Evolutionary conservation across 2,888 invertebrate species (phyloP).

Genomic region (Agrochola litura): DNA sequence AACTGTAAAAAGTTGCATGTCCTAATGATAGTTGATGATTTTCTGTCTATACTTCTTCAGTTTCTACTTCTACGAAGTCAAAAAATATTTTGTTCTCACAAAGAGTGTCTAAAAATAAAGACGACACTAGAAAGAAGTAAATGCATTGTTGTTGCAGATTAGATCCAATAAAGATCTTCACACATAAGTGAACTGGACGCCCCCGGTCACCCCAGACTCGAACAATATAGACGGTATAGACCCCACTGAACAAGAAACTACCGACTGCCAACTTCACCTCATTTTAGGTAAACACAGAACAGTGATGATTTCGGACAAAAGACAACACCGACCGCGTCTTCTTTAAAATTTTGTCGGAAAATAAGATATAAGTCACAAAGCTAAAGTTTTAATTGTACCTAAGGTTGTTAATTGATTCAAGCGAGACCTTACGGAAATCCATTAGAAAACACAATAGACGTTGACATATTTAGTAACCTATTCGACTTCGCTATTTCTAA

Average conservation of each 20-base stretch:
- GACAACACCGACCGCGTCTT: no score
- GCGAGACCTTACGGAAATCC: no score
- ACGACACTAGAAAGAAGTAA: not conserved
- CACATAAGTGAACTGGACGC: slow-evolving; percentile 27
- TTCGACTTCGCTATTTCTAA: no score
- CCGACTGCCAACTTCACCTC: slow-evolving; percentile 4
- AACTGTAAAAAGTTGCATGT: not conserved
- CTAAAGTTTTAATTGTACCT: no score
- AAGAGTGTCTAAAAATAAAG: slow-evolving; percentile 9
- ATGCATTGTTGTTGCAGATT: slow-evolving; percentile 40
- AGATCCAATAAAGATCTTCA: slow-evolving; percentile 34
- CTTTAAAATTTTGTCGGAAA: no score
- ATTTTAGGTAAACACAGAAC: no score
- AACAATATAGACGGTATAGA: slow-evolving; percentile 22
- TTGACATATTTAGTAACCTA: no score
- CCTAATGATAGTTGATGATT: not conserved
- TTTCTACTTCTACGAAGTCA: not conserved
- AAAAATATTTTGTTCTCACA: not conserved
- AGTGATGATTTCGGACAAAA: no score
- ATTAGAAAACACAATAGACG: no score
- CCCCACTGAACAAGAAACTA: slow-evolving; percentile 1
- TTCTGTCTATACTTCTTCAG: not conserved
- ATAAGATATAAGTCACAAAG: no score
- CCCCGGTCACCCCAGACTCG: not conserved
- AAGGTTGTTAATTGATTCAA: no score